Evolutionary conservation across 2,113 vertebrate genomes (phyloP).

Genomic region (Sturnus vulgaris): DNA sequence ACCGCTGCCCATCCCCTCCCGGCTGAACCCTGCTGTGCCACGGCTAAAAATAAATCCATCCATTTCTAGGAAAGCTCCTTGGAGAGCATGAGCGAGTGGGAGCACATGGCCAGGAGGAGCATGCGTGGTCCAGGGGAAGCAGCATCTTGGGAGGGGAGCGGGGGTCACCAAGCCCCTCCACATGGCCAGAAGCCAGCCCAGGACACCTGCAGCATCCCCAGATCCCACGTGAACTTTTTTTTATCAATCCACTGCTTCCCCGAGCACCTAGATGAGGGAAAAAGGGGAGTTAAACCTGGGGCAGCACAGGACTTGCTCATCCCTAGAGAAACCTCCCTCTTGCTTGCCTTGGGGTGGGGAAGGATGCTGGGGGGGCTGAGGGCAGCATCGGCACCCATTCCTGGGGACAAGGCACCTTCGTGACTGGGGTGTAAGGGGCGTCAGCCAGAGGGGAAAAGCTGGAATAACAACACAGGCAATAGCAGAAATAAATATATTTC

Average conservation of each 20-base stretch:
- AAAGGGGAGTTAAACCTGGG: neutral
- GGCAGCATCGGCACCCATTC: rapidly evolving
- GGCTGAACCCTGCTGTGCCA: neutral
- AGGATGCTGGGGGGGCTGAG: neutral
- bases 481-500: neutral
- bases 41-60: neutral
- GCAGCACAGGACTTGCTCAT: neutral
- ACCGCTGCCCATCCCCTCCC: neutral
- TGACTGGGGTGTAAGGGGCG: rapidly evolving
- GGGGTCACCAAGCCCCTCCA: neutral
- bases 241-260: neutral
- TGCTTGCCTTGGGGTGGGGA: too few relatives aligned
- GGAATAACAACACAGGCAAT: rapidly evolving
- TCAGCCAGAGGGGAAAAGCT: neutral
- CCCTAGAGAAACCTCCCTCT: neutral
- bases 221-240: rapidly evolving
- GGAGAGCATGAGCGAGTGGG: neutral
- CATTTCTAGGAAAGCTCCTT: conserved; percentile 29
- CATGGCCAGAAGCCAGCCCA: neutral
- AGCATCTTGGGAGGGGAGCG: neutral
- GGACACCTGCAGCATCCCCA: neutral
- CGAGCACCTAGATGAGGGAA: neutral
- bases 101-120: neutral
- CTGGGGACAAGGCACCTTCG: rapidly evolving
- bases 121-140: neutral